These are phyloP conservation scores for Aromia moschata DNA, from an alignment of 2,888 invertebrate genomes.

Conservation along the genomic window DNA sequence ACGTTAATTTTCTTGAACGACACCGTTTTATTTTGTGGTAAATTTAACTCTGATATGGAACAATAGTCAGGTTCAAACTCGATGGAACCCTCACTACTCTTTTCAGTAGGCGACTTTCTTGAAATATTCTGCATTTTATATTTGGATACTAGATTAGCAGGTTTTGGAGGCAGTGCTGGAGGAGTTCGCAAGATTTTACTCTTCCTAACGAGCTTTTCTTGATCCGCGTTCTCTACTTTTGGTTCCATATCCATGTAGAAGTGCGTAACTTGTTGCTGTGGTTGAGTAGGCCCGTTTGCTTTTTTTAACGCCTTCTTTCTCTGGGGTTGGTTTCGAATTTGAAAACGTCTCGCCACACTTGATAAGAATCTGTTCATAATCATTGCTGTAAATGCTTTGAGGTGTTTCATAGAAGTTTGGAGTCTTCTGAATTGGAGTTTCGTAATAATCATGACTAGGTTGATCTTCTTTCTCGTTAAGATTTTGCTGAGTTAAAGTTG, in stretches of 20 bases:
- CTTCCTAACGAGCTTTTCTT: conserved; percentile 53
- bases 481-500: conserved; percentile 41
- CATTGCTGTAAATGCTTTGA: conserved; percentile 78
- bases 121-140: conserved; percentile 65
- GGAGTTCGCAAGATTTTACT: conserved; percentile 72
- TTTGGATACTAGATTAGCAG: conserved; percentile 76
- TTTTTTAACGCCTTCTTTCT: conserved; percentile 55
- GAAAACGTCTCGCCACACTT: conserved; percentile 59
- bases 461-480: conserved; percentile 40
- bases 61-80: conserved; percentile 77
- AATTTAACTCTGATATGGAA: conserved; percentile 78
- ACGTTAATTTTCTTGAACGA: conserved; percentile 56
- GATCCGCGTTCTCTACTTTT: conserved; percentile 53
- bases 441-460: conserved; percentile 57
- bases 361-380: conserved; percentile 76
- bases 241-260: conserved; percentile 74
- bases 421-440: conserved; percentile 61
- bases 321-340: conserved; percentile 54
- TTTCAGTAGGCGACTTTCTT: conserved; percentile 43
- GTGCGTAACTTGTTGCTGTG: conserved; percentile 65
- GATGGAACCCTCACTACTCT: conserved; percentile 49
- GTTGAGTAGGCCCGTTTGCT: conserved; percentile 65
- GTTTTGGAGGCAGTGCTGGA: conserved; percentile 82
- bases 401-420: conserved; percentile 72
- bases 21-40: conserved; percentile 53